Evolutionary conservation across 2,888 invertebrate genomes (phyloP).

Genomic region (Pristionchus exspectatus): DNA sequence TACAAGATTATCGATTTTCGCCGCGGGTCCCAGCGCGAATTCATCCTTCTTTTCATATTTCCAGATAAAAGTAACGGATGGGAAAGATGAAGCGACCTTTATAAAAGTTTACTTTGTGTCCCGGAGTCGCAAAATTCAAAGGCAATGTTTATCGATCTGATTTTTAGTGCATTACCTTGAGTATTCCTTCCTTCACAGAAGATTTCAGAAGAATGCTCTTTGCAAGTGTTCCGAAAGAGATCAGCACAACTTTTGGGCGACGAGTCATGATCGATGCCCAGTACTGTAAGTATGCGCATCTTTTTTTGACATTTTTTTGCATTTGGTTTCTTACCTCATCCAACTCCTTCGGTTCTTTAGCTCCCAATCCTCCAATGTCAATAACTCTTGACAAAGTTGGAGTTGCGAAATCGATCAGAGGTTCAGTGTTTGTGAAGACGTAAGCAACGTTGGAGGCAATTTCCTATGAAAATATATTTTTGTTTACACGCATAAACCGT

Average conservation of each 20-base stretch:
- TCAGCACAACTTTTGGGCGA: background rate
- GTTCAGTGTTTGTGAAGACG: too few relatives aligned
- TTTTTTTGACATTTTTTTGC: background rate
- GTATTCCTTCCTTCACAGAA: background rate
- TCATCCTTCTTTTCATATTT: background rate
- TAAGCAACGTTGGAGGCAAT: too few relatives aligned
- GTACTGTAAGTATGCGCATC: background rate
- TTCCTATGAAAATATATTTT: background rate
- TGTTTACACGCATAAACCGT: too few relatives aligned
- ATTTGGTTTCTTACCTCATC: too few relatives aligned
- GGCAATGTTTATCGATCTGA: background rate
- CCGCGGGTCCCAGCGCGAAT: background rate
- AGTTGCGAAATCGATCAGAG: too few relatives aligned
- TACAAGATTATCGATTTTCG: background rate
- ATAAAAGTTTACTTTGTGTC: background rate
- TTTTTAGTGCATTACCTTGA: background rate
- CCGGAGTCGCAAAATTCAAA: too few relatives aligned
- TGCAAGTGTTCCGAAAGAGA: slow-evolving; percentile 18
- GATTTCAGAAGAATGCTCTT: background rate
- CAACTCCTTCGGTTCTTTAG: too few relatives aligned
- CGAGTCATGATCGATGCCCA: background rate
- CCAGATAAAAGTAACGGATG: too few relatives aligned
- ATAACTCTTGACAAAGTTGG: too few relatives aligned
- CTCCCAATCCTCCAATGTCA: too few relatives aligned
- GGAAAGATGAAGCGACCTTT: too few relatives aligned